A percentile compares a stretch with the other conserved stretches of the same genome.
These are phyloP conservation scores for Agrochola lychnidis DNA, from an alignment of 2,888 invertebrate genomes.

Conservation along the genomic window DNA sequence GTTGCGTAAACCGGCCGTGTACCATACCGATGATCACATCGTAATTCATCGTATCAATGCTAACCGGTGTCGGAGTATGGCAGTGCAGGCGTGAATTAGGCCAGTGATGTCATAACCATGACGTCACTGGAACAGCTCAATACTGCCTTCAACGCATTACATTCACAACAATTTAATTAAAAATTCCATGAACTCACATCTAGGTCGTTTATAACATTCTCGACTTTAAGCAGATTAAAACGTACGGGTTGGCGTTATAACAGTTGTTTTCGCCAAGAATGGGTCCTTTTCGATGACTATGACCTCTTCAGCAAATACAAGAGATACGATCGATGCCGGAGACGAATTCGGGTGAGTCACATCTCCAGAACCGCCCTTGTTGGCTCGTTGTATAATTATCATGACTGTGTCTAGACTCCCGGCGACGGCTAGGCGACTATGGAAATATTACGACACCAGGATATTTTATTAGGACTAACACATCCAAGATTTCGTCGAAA, in stretches of 20 bases:
- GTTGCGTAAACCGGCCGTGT: constrained; percentile 74
- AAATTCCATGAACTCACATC: constrained; percentile 36
- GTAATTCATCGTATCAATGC: constrained; percentile 51
- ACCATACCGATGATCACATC: constrained; percentile 63
- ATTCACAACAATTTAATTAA: constrained; percentile 54
- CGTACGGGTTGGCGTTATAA: constrained; percentile 50
- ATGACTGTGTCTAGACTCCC: constrained; percentile 85
- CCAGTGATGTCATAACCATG: constrained; percentile 76
- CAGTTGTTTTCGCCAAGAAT: constrained; percentile 73
- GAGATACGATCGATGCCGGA: constrained; percentile 85
- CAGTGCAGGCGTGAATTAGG: constrained; percentile 68
- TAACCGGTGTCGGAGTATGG: constrained; percentile 50
- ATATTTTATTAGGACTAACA: constrained; percentile 70
- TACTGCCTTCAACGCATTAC: constrained; percentile 59
- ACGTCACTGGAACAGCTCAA: constrained; percentile 68
- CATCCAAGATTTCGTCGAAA: constrained; percentile 54
- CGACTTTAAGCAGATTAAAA: constrained; percentile 3
- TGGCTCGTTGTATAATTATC: constrained; percentile 87
- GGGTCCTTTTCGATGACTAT: constrained; percentile 78
- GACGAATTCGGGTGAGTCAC: constrained; percentile 86
- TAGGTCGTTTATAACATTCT: constrained; percentile 10
- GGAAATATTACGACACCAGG: constrained; percentile 79
- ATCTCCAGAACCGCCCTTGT: constrained; percentile 84
- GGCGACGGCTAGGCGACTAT: constrained; percentile 86
- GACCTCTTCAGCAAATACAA: constrained; percentile 79